Percentiles rank a stretch among this genome's conserved stretches.
Conservation (phyloP, 2,797 vertebrate genomes). For the Gymnodraco acuticeps region DNA sequence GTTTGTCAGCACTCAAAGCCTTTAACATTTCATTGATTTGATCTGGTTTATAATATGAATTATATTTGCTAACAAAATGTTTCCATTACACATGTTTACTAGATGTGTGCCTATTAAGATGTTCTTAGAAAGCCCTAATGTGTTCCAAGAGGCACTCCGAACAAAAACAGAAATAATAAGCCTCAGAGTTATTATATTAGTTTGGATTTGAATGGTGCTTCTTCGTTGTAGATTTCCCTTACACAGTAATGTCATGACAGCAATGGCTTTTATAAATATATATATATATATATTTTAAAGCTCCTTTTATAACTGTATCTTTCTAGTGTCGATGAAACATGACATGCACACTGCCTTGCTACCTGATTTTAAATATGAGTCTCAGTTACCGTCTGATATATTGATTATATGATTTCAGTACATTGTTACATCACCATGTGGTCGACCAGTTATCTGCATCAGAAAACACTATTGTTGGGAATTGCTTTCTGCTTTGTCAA, state of each 20-base stretch:
- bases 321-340: too few species aligned
- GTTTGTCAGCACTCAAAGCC: background rate
- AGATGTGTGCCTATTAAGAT: background rate
- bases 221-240: background rate
- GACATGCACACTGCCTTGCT: background rate
- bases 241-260: too few species aligned
- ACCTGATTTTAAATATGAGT: background rate
- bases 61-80: background rate
- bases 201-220: background rate
- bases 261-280: too few species aligned
- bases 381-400: background rate
- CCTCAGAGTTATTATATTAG: background rate
- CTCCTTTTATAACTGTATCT: too few species aligned
- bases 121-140: background rate
- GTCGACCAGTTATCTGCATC: background rate
- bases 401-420: background rate
- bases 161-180: background rate
- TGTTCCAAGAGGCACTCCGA: background rate
- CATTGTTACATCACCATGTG: background rate
- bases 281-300: too few species aligned
- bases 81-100: background rate
- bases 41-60: background rate
- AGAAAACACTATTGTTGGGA: background rate
- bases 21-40: background rate
- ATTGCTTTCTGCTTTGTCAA: background rate